A percentile compares a stretch with the other conserved stretches of the same genome.
These are phyloP conservation scores for Neuroterus valhalla DNA, from an alignment of 1,140 invertebrate genomes.

Conservation along the genomic window DNA sequence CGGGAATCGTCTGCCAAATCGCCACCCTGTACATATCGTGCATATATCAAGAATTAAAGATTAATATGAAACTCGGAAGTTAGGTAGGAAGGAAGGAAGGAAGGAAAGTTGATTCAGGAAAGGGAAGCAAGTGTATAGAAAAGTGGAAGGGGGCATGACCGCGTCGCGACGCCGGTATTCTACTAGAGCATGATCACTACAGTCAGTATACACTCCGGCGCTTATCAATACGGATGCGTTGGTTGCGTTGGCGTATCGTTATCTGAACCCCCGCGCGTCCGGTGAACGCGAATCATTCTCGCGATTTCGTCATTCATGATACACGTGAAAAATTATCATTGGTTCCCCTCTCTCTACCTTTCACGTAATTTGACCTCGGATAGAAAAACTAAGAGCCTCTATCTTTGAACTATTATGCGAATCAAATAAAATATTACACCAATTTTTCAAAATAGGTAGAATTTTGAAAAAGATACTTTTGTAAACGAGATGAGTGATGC, in stretches of 20 bases:
- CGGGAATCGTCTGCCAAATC: no score
- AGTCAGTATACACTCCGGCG: conserved; percentile 8
- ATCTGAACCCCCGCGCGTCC: background rate
- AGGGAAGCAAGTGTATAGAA: conserved; percentile 1
- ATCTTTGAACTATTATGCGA: no score
- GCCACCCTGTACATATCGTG: no score
- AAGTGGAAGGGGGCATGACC: conserved; percentile 19
- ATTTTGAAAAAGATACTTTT: background rate
- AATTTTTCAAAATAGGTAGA: background rate
- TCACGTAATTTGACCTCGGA: background rate
- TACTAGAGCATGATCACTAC: no score
- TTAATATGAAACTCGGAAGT: background rate
- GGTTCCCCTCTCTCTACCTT: background rate
- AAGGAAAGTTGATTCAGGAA: background rate
- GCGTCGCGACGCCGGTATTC: conserved; percentile 25
- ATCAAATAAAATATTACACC: no score
- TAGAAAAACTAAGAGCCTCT: no score
- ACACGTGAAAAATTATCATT: conserved; percentile 12
- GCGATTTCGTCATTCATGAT: background rate
- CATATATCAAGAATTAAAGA: background rate
- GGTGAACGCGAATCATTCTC: background rate
- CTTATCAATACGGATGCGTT: conserved; percentile 27
- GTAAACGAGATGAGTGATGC: background rate
- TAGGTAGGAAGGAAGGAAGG: background rate
- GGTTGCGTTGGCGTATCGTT: background rate